Evolutionary conservation across 2,113 vertebrate species (phyloP), one percentile per base, ranked within the genome.

Genomic region (Oxygymnocypris stewartii): DNA sequence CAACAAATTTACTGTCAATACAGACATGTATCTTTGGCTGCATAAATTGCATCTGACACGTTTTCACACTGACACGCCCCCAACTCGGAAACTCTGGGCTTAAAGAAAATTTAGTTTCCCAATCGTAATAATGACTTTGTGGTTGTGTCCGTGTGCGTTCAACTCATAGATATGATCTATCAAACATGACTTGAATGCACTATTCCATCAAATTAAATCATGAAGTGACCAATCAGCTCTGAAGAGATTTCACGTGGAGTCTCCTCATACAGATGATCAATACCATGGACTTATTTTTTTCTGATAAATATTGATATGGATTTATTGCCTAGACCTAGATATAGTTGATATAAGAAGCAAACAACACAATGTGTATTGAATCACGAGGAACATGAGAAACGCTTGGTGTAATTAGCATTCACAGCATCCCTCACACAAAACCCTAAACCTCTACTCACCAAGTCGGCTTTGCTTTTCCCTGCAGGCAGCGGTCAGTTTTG

Each of bases 391-490:
- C n/a, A 47, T 44, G n/a, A 47, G 73, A 12, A n/a, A 75, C 0
- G 1, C 18, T 61, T 84, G 10, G 11, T 47, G 51, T 6, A 12
- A 42, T 84, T 28, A 31, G 23, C 73, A 23, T 69, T 65, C 9
- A 28, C 25, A 85, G 42, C 20, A 79, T 35, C 51, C 8, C 14
- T 49, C 28, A 3, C 49, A 54, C 13, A 78, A 54, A 13, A 35
- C 8, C 14, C 28, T 78, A 18, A 16, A 67, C 0, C 0, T n/a
- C n/a, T 87, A 93, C 96, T 97, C 91, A 97, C 97, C 96, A 69
- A 97, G 92, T 82, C 94, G 95, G 92, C 95, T 95, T 93, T 96
- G 96, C 86, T 99, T 99, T 88, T 97, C 96, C 57, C 95, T 94
- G 69, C 96, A 99, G 0, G 93, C 90, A 82, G 96, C 94, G 0